Evolutionary conservation across 2,888 invertebrate species (phyloP), one percentile per base, ranked within the genome.

Genomic region (Diadegma fenestrale): DNA sequence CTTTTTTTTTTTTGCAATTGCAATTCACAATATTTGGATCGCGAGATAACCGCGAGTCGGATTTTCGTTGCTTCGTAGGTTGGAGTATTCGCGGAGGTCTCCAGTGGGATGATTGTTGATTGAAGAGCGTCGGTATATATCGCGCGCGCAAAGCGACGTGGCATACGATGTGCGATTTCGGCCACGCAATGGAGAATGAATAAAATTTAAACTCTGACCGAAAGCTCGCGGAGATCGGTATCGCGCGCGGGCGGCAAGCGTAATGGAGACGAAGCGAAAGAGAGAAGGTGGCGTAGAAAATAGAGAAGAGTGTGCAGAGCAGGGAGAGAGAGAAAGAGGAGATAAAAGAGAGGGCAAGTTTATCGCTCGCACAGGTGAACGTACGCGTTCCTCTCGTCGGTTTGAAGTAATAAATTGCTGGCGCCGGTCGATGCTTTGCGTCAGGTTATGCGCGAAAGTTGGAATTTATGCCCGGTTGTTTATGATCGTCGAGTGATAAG

Each of bases 361-460:
- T 89, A 89, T 91, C 90, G 91, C 82, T 84, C 79, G 58, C 81
- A 78, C 85, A 89, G 90, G 89, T 89, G 90, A 91, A 90, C 91
- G 91, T 88, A 88, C 87, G 82, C 75, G 82, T 80, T 72, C 71
- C 84, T 83, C 79, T 84, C 83, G 78, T 86, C 81, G 88, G 92
- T 92, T 91, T 90, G 90, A 92, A 92, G 93, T 92, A 92, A 93
- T 93, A 93, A 93, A 93, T 93, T 91, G 90, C 89, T 88, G 86
- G 86, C 82, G 73, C 89, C 91, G 92, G 90, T 91, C 92, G 92
- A 92, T 91, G 91, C 90, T 91, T 90, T 90, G 91, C 91, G 93
- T 93, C 92, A 92, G 92, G 93, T 93, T 92, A 92, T 93, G 92
- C 93, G 92, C 92, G 92, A 94, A 94, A 94, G 93, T 94, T 93